Conservation (phyloP, 2,888 invertebrate species). For the Leptopilina drosophilae region DNA sequence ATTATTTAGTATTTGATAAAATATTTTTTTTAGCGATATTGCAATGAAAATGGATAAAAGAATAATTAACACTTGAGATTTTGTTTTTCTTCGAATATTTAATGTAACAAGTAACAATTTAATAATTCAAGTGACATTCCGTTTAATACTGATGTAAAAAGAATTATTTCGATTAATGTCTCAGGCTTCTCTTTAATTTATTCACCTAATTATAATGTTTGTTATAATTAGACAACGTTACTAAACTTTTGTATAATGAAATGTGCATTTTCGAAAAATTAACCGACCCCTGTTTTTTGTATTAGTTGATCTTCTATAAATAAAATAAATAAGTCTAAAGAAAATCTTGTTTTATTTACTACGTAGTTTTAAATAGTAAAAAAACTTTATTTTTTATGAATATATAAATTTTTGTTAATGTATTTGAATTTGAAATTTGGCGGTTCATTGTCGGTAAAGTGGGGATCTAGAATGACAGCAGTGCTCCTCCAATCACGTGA, state of each 20-base stretch:
- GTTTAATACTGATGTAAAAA: background rate
- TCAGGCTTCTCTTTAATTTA: background rate
- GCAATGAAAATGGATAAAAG: background rate
- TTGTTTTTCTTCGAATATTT: too few relatives aligned
- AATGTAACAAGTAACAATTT: too few relatives aligned
- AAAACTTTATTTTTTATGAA: too few relatives aligned
- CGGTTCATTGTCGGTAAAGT: background rate
- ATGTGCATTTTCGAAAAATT: conserved; percentile 3
- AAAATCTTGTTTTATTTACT: too few relatives aligned
- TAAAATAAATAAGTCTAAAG: background rate
- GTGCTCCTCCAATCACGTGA: background rate
- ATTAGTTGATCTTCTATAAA: conserved; percentile 21
- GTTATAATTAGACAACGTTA: too few relatives aligned
- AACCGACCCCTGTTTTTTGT: conserved; percentile 16
- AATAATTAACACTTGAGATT: background rate
- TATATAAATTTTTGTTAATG: too few relatives aligned
- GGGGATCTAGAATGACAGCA: background rate
- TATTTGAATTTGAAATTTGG: background rate
- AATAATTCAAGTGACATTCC: background rate
- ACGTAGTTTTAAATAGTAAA: background rate
- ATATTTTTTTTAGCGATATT: background rate
- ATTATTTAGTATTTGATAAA: background rate
- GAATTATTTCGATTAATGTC: background rate
- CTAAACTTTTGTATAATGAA: background rate
- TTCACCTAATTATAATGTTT: too few relatives aligned